phyloP scores from a whole-genome alignment of 2,888 invertebrate species.

The Trileptium ribeirensis region DNA sequence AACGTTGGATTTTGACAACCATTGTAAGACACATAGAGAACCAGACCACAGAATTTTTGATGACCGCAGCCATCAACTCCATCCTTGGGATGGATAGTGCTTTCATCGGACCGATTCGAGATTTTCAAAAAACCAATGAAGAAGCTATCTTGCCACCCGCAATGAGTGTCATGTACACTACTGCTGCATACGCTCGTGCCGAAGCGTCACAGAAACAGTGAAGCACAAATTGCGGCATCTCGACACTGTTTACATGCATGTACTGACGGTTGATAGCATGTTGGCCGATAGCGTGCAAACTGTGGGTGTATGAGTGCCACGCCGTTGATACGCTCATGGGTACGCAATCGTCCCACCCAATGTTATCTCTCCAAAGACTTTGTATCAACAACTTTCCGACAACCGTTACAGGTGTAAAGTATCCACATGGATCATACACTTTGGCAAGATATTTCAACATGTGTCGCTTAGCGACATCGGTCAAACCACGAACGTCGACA shows the following conservation, averaged over 20 bases:
- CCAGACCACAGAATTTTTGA: conserved; percentile 33
- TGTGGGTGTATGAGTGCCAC: background rate
- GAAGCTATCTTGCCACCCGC: background rate
- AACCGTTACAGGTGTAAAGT: background rate
- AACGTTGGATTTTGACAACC: conserved; percentile 26
- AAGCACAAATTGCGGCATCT: background rate
- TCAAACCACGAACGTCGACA: background rate
- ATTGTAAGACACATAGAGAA: conserved; percentile 35
- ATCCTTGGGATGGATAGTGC: conserved; percentile 32
- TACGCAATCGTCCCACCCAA: conserved; percentile 10
- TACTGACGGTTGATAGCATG: background rate
- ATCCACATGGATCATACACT: conserved; percentile 16
- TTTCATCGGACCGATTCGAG: conserved; percentile 38
- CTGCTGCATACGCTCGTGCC: conserved; percentile 35
- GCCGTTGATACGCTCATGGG: background rate
- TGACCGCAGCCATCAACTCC: conserved; percentile 24
- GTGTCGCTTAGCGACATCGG: background rate
- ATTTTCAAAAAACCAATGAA: conserved; percentile 30
- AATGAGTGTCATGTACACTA: conserved; percentile 30
- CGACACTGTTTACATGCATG: background rate
- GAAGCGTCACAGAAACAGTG: conserved; percentile 37
- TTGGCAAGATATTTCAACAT: background rate
- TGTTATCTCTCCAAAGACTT: background rate
- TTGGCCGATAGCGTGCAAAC: background rate
- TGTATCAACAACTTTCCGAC: conserved; percentile 1